Conservation (phyloP, 2,797 vertebrate genomes). For the Pteronotus mesoamericanus region DNA sequence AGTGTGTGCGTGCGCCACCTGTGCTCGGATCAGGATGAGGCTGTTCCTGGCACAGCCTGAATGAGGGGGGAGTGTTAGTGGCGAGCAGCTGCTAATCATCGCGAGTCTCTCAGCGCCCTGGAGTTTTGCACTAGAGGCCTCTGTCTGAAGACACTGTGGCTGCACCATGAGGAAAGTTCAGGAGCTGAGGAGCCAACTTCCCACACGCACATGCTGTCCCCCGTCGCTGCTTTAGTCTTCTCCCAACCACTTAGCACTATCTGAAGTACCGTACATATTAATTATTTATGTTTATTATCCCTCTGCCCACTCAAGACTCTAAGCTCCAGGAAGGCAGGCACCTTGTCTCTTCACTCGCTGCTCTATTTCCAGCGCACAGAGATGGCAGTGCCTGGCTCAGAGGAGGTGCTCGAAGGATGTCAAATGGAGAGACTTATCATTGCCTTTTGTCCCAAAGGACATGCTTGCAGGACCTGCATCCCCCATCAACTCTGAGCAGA, state of each 20-base stretch:
- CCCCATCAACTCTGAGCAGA: not conserved
- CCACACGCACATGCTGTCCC: not conserved
- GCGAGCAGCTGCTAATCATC: not conserved
- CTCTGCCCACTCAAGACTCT: not conserved
- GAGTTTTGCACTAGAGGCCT: not conserved
- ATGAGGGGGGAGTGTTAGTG: not conserved
- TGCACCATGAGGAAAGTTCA: not conserved
- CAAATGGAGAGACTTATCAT: not conserved
- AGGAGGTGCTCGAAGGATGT: not conserved
- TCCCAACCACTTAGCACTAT: not conserved
- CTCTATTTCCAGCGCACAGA: not conserved
- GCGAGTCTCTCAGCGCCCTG: not conserved
- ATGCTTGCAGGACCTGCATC: not conserved
- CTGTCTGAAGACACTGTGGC: not conserved
- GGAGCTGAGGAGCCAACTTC: not conserved
- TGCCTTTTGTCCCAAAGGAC: not conserved
- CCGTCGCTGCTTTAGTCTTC: not conserved
- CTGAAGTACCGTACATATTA: not conserved
- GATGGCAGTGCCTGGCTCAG: not conserved
- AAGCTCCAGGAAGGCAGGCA: not conserved
- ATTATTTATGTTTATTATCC: not conserved
- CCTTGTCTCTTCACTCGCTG: not conserved
- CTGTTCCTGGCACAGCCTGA: not conserved
- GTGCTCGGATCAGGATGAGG: not conserved
- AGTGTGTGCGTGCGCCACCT: fast-evolving